These are phyloP conservation scores for Orthosia gracilis DNA, from an alignment of 2,888 invertebrate species.

Conservation along the genomic window DNA sequence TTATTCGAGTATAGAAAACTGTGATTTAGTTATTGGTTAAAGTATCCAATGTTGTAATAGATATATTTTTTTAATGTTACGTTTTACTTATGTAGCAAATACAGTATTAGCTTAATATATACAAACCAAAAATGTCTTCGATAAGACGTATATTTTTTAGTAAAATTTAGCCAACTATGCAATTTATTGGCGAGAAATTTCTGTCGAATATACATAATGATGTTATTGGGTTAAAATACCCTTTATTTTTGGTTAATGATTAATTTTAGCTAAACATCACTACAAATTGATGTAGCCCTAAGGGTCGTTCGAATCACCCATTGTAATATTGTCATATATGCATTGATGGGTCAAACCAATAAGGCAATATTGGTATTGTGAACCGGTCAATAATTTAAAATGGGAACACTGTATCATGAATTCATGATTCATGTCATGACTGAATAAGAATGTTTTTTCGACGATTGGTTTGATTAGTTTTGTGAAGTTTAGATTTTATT, in stretches of 20 bases:
- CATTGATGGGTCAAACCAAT: too few relatives aligned
- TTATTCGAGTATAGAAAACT: background rate
- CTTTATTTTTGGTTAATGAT: background rate
- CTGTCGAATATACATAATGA: background rate
- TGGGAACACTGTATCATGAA: too few relatives aligned
- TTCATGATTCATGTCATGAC: too few relatives aligned
- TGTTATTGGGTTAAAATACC: background rate
- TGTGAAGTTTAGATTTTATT: too few relatives aligned
- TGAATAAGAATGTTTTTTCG: too few relatives aligned
- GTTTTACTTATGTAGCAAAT: background rate
- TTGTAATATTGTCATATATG: background rate
- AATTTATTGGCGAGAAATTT: background rate
- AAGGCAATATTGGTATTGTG: too few relatives aligned
- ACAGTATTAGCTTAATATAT: conserved; percentile 5
- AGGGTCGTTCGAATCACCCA: background rate
- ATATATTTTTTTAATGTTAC: background rate
- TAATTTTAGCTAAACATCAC: background rate
- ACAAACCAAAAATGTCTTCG: background rate
- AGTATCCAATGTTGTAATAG: background rate
- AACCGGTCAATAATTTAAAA: too few relatives aligned
- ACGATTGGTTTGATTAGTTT: too few relatives aligned
- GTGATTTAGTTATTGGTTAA: background rate
- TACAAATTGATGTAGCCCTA: background rate
- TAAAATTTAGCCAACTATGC: background rate
- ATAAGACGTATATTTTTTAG: background rate